Evolutionary conservation across 2,888 invertebrate species (phyloP).

Genomic region (Venusia cambrica): DNA sequence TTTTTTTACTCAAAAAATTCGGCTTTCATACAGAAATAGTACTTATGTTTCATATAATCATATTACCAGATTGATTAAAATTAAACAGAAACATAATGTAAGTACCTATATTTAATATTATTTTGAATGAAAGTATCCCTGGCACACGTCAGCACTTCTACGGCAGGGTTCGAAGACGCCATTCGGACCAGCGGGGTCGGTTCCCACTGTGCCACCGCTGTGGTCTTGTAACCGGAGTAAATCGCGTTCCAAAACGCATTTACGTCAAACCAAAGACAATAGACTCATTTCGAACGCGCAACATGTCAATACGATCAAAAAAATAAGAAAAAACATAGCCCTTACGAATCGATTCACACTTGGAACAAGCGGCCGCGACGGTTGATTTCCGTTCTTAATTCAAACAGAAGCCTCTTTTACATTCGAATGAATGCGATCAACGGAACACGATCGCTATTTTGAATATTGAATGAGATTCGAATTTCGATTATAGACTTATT

Average conservation of each 20-base stretch:
- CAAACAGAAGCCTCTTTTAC: slow-evolving; percentile 68
- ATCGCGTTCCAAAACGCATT: slow-evolving; percentile 35
- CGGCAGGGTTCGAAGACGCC: slow-evolving; percentile 10
- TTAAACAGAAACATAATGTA: too few species aligned
- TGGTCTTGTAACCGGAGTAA: slow-evolving; percentile 33
- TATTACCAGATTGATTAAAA: too few species aligned
- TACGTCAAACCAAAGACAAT: slow-evolving; percentile 37
- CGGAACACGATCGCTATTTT: slow-evolving; percentile 71
- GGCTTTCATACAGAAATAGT: too few species aligned
- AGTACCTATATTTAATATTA: not conserved
- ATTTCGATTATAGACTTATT: slow-evolving; percentile 78
- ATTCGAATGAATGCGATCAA: slow-evolving; percentile 53
- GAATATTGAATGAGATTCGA: slow-evolving; percentile 66
- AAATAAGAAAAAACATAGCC: slow-evolving; percentile 55
- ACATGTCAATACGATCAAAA: slow-evolving; percentile 59
- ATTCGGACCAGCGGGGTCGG: slow-evolving; percentile 13
- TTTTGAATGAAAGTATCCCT: slow-evolving; percentile 1
- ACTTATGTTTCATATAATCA: too few species aligned
- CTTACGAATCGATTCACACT: slow-evolving; percentile 79
- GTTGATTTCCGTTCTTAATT: slow-evolving; percentile 79
- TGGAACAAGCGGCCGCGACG: slow-evolving; percentile 72
- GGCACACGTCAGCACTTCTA: slow-evolving; percentile 17
- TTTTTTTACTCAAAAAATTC: not conserved
- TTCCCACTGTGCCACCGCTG: slow-evolving; percentile 20
- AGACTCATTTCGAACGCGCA: slow-evolving; percentile 49